Evolutionary conservation across 2,113 vertebrate species (phyloP).

Genomic region (Lontra canadensis): DNA sequence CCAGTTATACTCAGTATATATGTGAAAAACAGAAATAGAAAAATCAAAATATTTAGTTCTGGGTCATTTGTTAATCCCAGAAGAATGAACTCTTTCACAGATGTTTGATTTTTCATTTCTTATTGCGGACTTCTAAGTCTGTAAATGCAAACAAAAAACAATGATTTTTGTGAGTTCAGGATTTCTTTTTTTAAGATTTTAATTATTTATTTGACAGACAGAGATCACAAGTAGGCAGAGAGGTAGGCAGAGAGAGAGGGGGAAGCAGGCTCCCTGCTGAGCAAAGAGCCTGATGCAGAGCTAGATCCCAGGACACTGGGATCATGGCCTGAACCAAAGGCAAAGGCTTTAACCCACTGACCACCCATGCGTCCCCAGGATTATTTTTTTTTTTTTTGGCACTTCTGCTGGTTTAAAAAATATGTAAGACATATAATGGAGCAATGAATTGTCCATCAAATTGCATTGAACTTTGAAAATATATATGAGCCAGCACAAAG

Average conservation of each 20-base stretch:
- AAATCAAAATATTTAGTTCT: constrained; percentile 52
- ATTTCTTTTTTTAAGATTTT: too few species aligned
- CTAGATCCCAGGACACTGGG: too few species aligned
- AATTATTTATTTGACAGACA: too few species aligned
- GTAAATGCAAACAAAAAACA: not conserved
- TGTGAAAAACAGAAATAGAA: constrained; percentile 53
- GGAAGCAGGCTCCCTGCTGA: too few species aligned
- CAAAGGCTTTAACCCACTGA: too few species aligned
- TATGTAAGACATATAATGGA: not conserved
- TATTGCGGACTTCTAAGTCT: not conserved
- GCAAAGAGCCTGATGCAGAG: too few species aligned
- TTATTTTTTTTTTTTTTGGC: not conserved
- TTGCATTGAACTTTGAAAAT: not conserved
- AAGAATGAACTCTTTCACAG: constrained; percentile 67
- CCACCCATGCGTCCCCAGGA: not conserved
- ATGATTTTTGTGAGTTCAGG: not conserved
- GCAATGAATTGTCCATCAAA: not conserved
- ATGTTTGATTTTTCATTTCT: constrained; percentile 66
- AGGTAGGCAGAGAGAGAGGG: too few species aligned
- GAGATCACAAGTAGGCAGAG: too few species aligned
- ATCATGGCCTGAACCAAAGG: too few species aligned
- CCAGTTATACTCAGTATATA: constrained; percentile 54
- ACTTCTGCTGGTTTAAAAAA: not conserved
- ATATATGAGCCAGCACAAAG: not conserved
- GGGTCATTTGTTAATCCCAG: constrained; percentile 62